Percentiles rank a stretch among this genome's conserved stretches.
Evolutionary conservation across 2,888 invertebrate species (phyloP).

Genomic region (Tetragnatha montana): DNA sequence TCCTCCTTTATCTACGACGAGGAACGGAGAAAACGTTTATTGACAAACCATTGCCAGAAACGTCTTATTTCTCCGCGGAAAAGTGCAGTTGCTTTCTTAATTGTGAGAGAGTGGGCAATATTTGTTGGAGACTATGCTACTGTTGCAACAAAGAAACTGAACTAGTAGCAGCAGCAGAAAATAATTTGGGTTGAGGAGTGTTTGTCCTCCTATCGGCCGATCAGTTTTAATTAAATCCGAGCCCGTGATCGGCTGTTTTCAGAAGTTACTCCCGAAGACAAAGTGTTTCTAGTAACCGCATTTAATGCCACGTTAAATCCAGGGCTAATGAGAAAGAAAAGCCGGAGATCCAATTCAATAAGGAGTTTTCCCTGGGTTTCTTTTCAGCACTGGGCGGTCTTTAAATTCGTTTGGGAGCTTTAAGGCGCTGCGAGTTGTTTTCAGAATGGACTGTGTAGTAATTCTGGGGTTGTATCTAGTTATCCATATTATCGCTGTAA

Average conservation of each 20-base stretch:
- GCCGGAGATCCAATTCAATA: slow-evolving; percentile 35
- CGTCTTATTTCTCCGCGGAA: slow-evolving; percentile 23
- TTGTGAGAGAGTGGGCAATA: slow-evolving; percentile 34
- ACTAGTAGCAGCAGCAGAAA: slow-evolving; percentile 18
- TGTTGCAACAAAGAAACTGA: slow-evolving; percentile 14
- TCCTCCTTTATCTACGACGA: slow-evolving; percentile 23
- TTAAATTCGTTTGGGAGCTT: slow-evolving; percentile 9
- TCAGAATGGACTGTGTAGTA: not conserved
- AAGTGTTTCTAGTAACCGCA: slow-evolving; percentile 47
- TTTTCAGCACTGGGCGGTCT: slow-evolving; percentile 17
- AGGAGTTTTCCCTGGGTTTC: slow-evolving; percentile 18
- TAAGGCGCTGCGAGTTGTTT: not conserved
- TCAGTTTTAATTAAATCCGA: slow-evolving; percentile 64
- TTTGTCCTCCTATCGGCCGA: slow-evolving; percentile 40
- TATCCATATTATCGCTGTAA: not conserved
- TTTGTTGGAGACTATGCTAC: slow-evolving; percentile 26
- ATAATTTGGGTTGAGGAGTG: slow-evolving; percentile 39
- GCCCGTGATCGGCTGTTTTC: slow-evolving; percentile 43
- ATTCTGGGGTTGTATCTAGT: not conserved
- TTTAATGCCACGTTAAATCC: slow-evolving; percentile 54
- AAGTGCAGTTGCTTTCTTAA: slow-evolving; percentile 35
- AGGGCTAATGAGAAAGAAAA: slow-evolving; percentile 48
- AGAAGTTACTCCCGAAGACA: slow-evolving; percentile 41
- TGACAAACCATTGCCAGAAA: slow-evolving; percentile 57
- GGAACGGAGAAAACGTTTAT: slow-evolving; percentile 49